phyloP scores from a whole-genome alignment of 1,140 invertebrate genomes.

The Mylabris phalerata region DNA sequence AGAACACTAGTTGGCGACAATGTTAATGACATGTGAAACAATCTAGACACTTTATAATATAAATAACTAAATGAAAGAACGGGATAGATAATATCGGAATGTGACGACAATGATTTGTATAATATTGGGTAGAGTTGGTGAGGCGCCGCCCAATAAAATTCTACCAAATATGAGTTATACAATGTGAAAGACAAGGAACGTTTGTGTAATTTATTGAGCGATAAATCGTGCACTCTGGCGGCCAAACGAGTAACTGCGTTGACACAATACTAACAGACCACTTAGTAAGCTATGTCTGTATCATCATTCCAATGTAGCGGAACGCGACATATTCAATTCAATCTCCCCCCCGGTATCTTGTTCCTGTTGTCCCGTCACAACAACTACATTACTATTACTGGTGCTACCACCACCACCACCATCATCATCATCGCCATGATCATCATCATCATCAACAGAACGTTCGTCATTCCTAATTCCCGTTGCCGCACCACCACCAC shows the following conservation, averaged over 20 bases:
- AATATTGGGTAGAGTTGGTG: conserved; percentile 16
- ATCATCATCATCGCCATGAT: too few relatives aligned
- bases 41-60: too few relatives aligned
- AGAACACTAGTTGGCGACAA: conserved; percentile 31
- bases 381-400: too few relatives aligned
- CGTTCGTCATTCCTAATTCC: too few relatives aligned
- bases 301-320: conserved; percentile 27
- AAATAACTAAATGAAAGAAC: too few relatives aligned
- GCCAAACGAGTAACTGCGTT: conserved; percentile 39
- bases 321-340: conserved; percentile 13
- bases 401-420: too few relatives aligned
- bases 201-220: conserved; percentile 40
- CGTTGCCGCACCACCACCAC: background rate
- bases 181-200: conserved; percentile 32
- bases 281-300: conserved; percentile 31
- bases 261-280: conserved; percentile 41
- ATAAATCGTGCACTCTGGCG: conserved; percentile 41
- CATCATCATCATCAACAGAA: too few relatives aligned
- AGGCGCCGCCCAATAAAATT: conserved; percentile 21
- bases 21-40: conserved; percentile 14
- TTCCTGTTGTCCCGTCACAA: too few relatives aligned
- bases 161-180: conserved; percentile 6
- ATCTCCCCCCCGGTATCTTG: too few relatives aligned
- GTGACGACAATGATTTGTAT: conserved; percentile 31
- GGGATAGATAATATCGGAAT: conserved; percentile 26